Conservation (phyloP, 2,797 vertebrate species). For the Rhodeus uyekii region DNA sequence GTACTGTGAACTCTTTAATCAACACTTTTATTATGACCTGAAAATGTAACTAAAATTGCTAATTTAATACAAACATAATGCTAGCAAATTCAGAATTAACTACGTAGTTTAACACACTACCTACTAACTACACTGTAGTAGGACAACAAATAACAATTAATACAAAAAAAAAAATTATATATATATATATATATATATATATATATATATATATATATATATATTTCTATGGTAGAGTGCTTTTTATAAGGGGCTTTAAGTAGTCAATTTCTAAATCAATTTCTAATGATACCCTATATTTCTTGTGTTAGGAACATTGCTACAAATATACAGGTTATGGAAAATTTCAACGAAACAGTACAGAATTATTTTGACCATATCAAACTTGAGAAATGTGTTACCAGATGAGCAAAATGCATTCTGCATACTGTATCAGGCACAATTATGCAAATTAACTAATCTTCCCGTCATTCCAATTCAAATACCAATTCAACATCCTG, state of each 20-base stretch:
- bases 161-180: too few species aligned
- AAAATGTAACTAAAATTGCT: neutral
- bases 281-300: too few species aligned
- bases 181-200: too few species aligned
- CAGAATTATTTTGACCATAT: neutral
- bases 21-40: neutral
- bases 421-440: neutral
- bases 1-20: too few species aligned
- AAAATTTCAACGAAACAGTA: too few species aligned
- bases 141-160: too few species aligned
- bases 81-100: neutral
- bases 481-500: neutral
- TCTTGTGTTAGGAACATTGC: neutral
- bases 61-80: neutral
- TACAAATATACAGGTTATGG: neutral
- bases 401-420: neutral
- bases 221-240: too few species aligned
- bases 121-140: too few species aligned
- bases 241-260: too few species aligned
- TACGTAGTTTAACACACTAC: neutral
- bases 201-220: too few species aligned
- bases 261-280: too few species aligned
- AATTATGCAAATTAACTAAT: neutral
- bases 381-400: neutral
- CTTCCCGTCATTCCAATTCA: neutral